Conservation (phyloP, 92 coral and sea anemone genomes). For the Epizoanthus scotinus region DNA sequence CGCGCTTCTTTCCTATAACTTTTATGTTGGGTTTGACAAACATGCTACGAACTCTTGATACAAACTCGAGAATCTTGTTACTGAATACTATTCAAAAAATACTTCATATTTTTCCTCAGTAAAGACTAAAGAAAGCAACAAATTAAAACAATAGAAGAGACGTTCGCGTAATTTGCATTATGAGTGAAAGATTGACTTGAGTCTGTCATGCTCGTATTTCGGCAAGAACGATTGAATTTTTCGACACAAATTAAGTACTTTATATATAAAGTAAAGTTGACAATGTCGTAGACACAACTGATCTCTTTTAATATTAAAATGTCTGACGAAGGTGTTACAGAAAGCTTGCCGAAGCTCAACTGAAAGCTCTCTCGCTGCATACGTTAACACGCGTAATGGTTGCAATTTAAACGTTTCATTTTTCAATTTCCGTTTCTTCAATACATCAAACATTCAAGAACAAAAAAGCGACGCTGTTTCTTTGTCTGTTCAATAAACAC, state of each 20-base stretch:
- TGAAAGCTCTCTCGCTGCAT: not conserved
- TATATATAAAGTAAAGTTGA: not conserved
- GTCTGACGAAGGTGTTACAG: constrained; percentile 1
- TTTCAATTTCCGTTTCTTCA: constrained; percentile 43
- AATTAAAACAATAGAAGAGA: not conserved
- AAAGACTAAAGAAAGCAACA: not conserved
- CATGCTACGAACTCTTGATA: no score
- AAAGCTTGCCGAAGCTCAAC: constrained; percentile 29
- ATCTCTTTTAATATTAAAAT: not conserved
- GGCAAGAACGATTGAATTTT: not conserved
- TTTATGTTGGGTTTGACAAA: no score
- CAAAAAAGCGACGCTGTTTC: constrained; percentile 50
- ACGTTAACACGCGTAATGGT: not conserved
- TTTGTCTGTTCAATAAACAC: constrained; percentile 43
- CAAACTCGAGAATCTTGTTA: no score
- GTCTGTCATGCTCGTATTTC: not conserved
- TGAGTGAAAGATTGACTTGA: not conserved
- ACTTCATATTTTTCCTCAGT: not conserved
- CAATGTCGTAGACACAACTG: not conserved
- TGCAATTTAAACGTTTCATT: constrained; percentile 20
- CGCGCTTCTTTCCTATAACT: no score
- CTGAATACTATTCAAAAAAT: no score
- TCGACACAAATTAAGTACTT: constrained; percentile 1
- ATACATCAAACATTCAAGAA: constrained; percentile 41
- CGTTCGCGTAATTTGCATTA: not conserved